phyloP scores from a whole-genome alignment of 2,888 invertebrate species.

The Strigamia transsilvanica region DNA sequence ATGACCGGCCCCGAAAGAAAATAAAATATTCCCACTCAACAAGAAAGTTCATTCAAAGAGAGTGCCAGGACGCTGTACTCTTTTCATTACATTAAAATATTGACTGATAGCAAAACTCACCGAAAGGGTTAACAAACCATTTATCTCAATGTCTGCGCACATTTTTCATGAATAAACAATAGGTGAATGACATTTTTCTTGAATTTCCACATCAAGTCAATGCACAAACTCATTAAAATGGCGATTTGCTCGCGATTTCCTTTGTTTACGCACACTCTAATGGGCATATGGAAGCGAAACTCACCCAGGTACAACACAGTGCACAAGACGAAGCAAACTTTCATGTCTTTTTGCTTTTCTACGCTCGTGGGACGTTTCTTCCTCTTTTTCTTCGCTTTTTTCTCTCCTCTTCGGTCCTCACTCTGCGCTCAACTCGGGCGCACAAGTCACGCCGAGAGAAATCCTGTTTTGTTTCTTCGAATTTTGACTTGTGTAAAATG shows the following conservation, averaged over 20 bases:
- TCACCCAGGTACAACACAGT: slow-evolving; percentile 37
- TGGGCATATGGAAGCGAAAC: slow-evolving; percentile 12
- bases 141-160: slow-evolving; percentile 12
- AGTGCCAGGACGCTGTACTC: slow-evolving; percentile 26
- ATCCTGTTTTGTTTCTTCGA: neutral
- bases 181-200: neutral
- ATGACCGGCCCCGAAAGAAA: slow-evolving; percentile 21
- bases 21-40: neutral
- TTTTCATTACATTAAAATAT: neutral
- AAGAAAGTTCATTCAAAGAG: slow-evolving; percentile 18
- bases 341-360: slow-evolving; percentile 31
- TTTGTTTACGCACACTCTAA: neutral
- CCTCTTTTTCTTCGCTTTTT: too few species aligned
- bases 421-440: neutral
- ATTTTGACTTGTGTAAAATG: neutral
- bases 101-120: slow-evolving; percentile 7
- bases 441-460: neutral
- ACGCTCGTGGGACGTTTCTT: slow-evolving; percentile 6
- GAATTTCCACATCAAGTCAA: too few species aligned
- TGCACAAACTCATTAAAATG: neutral
- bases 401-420: neutral
- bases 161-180: neutral
- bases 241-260: neutral
- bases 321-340: slow-evolving; percentile 39
- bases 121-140: slow-evolving; percentile 5